Base-by-base conservation (phyloP, 2,888 invertebrate genomes). In the Eulithis testata region DNA sequence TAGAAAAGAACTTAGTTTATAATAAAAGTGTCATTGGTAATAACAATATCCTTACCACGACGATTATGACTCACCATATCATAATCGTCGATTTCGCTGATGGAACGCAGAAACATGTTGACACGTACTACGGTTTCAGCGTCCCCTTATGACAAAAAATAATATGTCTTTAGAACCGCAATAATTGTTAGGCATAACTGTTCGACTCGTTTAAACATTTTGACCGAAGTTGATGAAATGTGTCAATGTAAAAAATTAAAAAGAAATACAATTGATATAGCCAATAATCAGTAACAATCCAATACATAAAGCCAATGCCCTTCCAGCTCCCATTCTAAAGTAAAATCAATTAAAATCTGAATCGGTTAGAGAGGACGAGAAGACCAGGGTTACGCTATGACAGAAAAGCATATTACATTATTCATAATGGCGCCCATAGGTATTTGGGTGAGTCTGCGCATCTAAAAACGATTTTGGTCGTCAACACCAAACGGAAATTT, bases 31-130 rank as follows among this genome's bases (percentile, higher is more conserved):
- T 31, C 50, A 45, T 44, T 53, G 56, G 49, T 57, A 53, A 72
- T 66, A 77, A 76, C 76, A 77, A 72, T 73, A 72, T 73, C 77
- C 71, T 75, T 73, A 79, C 89, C 83, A 97, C 60, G 63, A 63
- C 63, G 62, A 60, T 60, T 60, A 59, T 63, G 66, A 44, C 98
- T 98, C 96, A 98, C 98, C 98, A 98, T 99, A 95, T 98, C 97
- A 94, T 98, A 98, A 96, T 98, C 98, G 94, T 98, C 97, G 95
- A 99, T 98, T 96, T 98, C 98, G 96, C 98, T 98, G 95, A 99
- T 98, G 95, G 98, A 98, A 89, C 99, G 96, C 81, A 99, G 97
- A 94, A 96, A 97, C 95, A 99, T 96, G 97, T 99, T 98, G 95
- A 98, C 98, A 89, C 94, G 93, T 87, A 98, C 98, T 94, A 95